Conservation (phyloP, 2,113 vertebrate species). For the Hemiscyllium ocellatum region DNA sequence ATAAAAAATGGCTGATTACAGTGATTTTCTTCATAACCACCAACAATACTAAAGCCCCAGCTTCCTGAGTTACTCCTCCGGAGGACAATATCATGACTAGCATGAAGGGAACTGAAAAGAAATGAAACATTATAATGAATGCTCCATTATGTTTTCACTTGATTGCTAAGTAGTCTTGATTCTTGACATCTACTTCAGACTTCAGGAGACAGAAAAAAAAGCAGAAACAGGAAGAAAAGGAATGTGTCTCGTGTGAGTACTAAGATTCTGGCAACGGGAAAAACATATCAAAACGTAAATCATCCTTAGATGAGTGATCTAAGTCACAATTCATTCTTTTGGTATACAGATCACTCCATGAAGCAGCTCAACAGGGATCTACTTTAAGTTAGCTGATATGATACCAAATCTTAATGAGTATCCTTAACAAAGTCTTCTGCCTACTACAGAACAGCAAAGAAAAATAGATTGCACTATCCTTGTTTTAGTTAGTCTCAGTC, state of each 20-base stretch:
- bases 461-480: not conserved
- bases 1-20: constrained; percentile 98
- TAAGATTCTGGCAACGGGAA: not conserved
- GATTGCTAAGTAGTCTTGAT: not conserved
- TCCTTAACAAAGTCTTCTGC: not conserved
- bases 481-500: not conserved
- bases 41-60: constrained; percentile 97
- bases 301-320: not conserved
- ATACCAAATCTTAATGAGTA: not conserved
- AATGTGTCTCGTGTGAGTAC: not conserved
- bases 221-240: not conserved
- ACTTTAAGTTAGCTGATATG: not conserved
- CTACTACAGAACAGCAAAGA: not conserved
- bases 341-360: not conserved
- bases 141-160: not conserved
- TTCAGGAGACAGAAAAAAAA: not conserved
- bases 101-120: constrained; percentile 75
- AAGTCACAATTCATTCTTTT: not conserved
- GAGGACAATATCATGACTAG: constrained; percentile 89
- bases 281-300: constrained; percentile 9
- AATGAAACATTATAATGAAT: constrained; percentile 14
- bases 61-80: constrained; percentile 84
- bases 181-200: not conserved
- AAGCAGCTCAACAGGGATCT: not conserved
- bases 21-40: constrained; percentile 92